These are phyloP conservation scores for Thymallus thymallus DNA, from an alignment of 2,113 vertebrate genomes.

Conservation along the genomic window DNA sequence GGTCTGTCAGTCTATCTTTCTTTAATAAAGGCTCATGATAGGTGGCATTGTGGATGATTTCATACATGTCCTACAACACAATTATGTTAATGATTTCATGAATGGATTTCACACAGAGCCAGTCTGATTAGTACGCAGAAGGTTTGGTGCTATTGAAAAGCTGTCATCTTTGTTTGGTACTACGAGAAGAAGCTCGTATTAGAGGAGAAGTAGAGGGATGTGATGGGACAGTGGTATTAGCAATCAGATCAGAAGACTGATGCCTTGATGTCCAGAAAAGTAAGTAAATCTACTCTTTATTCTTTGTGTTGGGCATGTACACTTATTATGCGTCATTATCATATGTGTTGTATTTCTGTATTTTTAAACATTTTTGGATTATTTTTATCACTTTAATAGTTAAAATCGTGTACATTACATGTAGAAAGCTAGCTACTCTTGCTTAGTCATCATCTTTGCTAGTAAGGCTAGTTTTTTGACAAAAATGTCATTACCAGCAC, in stretches of 20 bases:
- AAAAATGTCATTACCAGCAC: no score
- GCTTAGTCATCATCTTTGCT: no score
- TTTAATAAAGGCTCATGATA: not conserved
- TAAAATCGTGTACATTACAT: no score
- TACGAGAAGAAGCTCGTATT: not conserved
- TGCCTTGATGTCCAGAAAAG: no score
- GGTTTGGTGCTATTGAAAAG: not conserved
- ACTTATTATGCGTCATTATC: no score
- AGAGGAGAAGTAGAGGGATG: not conserved
- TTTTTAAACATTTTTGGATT: no score
- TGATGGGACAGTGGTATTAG: not conserved
- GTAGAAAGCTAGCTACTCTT: no score
- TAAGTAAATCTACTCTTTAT: no score
- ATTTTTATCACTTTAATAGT: no score
- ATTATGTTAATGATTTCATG: not conserved
- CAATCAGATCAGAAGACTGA: not conserved
- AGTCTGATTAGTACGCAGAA: not conserved
- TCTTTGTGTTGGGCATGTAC: no score
- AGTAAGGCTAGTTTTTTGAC: no score
- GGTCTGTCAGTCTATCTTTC: not conserved
- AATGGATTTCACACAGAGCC: not conserved
- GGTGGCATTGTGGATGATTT: not conserved
- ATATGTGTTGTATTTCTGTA: no score
- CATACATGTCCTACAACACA: not conserved
- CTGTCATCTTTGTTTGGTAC: conserved; percentile 1